Evolutionary conservation across 2,797 vertebrate genomes (phyloP), one percentile per base, ranked within the genome.

Genomic region (Sebastiscus albofasciatus): DNA sequence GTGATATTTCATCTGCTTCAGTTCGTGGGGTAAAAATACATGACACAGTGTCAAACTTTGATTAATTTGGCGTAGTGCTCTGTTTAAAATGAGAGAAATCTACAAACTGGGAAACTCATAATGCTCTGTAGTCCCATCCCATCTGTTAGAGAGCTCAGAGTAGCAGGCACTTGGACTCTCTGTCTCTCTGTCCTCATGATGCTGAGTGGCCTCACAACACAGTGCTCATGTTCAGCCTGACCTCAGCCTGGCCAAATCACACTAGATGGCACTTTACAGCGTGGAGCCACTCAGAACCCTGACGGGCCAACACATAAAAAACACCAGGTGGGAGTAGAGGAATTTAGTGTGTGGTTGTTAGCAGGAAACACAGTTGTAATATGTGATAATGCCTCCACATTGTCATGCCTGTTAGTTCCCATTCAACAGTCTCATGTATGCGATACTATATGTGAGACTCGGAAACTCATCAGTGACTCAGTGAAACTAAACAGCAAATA

Each of bases 171-270:
- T 86, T 84, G 77, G 79, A 82, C 81, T 79, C 39, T 56, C 39
- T 56, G 52, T 83, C 65, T 42, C 81, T 34, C 72, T 74, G 42
- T 77, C 49, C 79, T 86, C 56, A 14, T 82, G 82, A 80, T 68
- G 72, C 75, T 52, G 74, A 90, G 85, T 83, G 87, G 83, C 87
- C 81, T 86, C 84, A 78, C 80, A 81, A 42, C 79, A 72, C 69
- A 75, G 83, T 36, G 54, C 80, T 86, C 82, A 49, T 89, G 88
- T 89, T 89, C 82, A 72, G 71, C 74, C 84, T 85, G 90, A 92
- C 90, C 91, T 87, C 82, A 31, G 77, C 22, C 0, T 27, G 77
- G 75, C 79, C 81, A 80, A 72, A 90, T 86, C 72, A 72, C 27
- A 79, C 66, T 71, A 72, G 75, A 88, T 84, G 75, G 70, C 81